Evolutionary conservation across 2,888 invertebrate species (phyloP).

Genomic region (Maniola hyperantus): DNA sequence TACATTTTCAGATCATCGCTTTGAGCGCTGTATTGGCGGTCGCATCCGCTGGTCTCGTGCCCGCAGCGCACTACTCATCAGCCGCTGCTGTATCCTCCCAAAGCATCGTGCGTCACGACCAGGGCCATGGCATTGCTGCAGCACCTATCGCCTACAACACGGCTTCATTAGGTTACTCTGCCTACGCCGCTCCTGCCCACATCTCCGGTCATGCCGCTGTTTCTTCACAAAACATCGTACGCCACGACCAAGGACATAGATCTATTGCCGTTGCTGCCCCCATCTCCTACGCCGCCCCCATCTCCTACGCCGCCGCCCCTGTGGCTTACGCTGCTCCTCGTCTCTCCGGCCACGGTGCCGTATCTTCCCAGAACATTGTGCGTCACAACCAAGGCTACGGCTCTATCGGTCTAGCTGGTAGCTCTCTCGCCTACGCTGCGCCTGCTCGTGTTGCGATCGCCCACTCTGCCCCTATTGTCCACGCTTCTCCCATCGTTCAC

Average conservation of each 20-base stretch:
- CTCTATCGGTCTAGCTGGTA: slow-evolving; percentile 43
- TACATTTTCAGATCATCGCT: slow-evolving; percentile 33
- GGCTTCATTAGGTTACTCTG: slow-evolving; percentile 41
- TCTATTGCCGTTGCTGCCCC: slow-evolving; percentile 46
- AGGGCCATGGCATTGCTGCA: slow-evolving; percentile 41
- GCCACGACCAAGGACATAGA: slow-evolving; percentile 47
- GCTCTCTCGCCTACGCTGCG: slow-evolving; percentile 43
- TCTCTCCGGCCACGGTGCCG: slow-evolving; percentile 56
- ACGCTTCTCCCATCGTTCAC: slow-evolving; percentile 51
- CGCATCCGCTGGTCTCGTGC: slow-evolving; percentile 64
- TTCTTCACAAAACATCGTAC: slow-evolving; percentile 59
- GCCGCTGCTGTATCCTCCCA: slow-evolving; percentile 67
- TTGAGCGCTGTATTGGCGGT: slow-evolving; percentile 69
- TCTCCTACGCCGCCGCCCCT: slow-evolving; percentile 12
- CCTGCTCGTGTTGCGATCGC: slow-evolving; percentile 46
- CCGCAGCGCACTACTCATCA: slow-evolving; percentile 64
- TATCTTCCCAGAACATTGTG: slow-evolving; percentile 58
- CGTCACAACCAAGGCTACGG: slow-evolving; percentile 46
- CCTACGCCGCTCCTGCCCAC: slow-evolving; percentile 56
- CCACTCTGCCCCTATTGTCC: slow-evolving; percentile 45
- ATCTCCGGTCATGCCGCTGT: slow-evolving; percentile 54
- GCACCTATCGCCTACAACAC: slow-evolving; percentile 48
- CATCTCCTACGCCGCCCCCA: slow-evolving; percentile 32
- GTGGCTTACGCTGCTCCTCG: slow-evolving; percentile 42
- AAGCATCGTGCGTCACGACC: slow-evolving; percentile 58